Conservation (phyloP, 2,113 vertebrate genomes). For the Opisthocomus hoazin region DNA sequence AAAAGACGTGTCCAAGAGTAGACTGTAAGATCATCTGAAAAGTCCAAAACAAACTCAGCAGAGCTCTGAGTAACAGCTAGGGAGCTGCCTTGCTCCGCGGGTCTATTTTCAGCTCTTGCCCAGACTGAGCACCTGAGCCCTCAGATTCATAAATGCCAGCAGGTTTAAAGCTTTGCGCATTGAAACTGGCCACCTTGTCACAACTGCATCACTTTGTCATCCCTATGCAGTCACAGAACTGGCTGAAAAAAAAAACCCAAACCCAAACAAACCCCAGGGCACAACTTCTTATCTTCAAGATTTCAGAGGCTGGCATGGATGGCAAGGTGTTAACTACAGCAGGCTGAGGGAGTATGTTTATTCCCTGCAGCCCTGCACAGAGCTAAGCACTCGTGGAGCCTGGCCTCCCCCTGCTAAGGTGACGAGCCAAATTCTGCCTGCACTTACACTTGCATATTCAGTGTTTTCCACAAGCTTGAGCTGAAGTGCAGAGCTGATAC, state of each 20-base stretch:
- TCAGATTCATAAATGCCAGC: neutral
- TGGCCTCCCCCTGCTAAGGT: neutral
- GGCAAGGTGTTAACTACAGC: neutral
- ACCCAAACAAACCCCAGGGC: neutral
- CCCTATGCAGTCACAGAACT: neutral
- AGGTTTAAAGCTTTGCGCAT: neutral
- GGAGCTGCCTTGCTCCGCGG: neutral
- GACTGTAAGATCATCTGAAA: neutral
- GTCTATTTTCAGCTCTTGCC: neutral
- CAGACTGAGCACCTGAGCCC: neutral
- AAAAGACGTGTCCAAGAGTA: neutral
- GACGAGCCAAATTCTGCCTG: neutral
- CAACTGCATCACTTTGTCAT: neutral
- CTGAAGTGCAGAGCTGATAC: neutral
- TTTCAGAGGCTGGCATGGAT: neutral
- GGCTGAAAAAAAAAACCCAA: neutral
- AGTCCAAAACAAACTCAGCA: neutral
- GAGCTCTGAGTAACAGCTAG: neutral
- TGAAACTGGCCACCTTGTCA: neutral
- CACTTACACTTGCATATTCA: neutral
- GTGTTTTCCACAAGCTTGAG: neutral
- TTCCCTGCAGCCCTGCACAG: neutral
- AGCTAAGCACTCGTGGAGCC: neutral
- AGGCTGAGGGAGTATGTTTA: neutral
- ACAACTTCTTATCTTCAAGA: neutral